A percentile compares a stretch with the other conserved stretches of the same genome.
phyloP scores from a whole-genome alignment of 2,113 vertebrate species.

The Ammodytes dubius region DNA sequence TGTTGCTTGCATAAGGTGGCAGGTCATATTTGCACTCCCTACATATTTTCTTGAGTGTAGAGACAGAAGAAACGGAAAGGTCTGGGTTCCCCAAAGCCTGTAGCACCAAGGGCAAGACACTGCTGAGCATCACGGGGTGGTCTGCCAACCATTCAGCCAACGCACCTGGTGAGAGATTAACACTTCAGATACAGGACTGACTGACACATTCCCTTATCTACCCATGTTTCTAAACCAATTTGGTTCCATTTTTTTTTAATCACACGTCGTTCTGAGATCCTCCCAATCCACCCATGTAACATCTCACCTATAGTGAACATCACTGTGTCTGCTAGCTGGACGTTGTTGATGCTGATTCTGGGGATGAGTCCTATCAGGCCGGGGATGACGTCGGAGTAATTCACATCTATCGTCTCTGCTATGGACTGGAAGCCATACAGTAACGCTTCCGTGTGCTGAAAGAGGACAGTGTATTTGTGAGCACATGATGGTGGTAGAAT shows the following conservation, averaged over 20 bases:
- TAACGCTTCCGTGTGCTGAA: slow-evolving; percentile 96
- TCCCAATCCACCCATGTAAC: background rate
- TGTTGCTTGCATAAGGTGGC: slow-evolving; percentile 95
- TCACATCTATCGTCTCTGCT: slow-evolving; percentile 97
- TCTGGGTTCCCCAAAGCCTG: slow-evolving; percentile 98
- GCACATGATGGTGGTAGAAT: background rate
- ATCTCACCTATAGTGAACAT: slow-evolving; percentile 98
- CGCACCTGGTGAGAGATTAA: slow-evolving; percentile 85
- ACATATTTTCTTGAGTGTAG: slow-evolving; percentile 98
- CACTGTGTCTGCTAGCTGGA: slow-evolving; percentile 97
- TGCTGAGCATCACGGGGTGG: slow-evolving; percentile 99
- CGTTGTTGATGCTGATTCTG: slow-evolving; percentile 97
- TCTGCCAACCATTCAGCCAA: slow-evolving; percentile 98
- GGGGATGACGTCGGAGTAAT: slow-evolving; percentile 98
- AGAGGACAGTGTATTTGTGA: slow-evolving; percentile 8
- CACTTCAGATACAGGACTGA: background rate
- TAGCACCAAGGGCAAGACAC: slow-evolving; percentile 94
- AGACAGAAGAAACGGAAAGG: slow-evolving; percentile 97
- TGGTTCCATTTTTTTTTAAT: too few species aligned
- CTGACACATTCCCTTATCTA: background rate
- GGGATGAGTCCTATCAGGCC: slow-evolving; percentile 98
- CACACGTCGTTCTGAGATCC: background rate
- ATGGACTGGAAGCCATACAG: slow-evolving; percentile 99
- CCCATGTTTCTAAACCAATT: too few species aligned
- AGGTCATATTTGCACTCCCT: slow-evolving; percentile 98